Percentiles rank a stretch among this genome's conserved stretches.
Conservation (phyloP, 2,888 invertebrate genomes). For the Andrena bucephala region DNA sequence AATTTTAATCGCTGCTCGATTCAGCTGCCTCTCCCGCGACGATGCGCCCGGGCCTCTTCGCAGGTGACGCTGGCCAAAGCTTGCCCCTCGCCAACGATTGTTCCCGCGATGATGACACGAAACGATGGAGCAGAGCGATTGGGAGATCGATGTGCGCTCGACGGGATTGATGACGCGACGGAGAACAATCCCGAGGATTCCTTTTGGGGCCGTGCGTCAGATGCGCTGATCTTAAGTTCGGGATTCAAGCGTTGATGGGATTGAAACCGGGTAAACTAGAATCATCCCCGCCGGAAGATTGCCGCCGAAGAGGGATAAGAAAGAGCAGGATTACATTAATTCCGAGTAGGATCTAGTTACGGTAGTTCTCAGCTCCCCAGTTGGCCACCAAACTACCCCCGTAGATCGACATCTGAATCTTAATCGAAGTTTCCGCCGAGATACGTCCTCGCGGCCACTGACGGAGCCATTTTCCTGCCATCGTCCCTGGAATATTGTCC, state of each 20-base stretch:
- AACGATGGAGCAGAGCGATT: not conserved
- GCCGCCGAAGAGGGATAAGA: not conserved
- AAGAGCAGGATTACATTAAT: constrained; percentile 43
- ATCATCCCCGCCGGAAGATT: not conserved
- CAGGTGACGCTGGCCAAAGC: not conserved
- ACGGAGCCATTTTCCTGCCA: constrained; percentile 16
- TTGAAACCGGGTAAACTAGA: not conserved
- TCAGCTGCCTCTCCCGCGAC: not conserved
- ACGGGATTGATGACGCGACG: not conserved
- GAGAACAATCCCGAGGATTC: constrained; percentile 3
- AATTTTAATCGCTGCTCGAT: constrained; percentile 49
- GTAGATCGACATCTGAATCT: constrained; percentile 37
- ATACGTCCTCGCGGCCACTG: constrained; percentile 16
- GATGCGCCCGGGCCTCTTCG: not conserved
- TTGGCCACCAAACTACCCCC: constrained; percentile 28
- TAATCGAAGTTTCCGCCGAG: constrained; percentile 39
- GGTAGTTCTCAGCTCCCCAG: constrained; percentile 22
- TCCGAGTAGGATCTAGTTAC: constrained; percentile 30
- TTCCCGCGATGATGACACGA: not conserved
- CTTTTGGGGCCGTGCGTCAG: not conserved
- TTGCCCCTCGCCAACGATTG: not conserved
- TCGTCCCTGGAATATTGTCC: constrained; percentile 27
- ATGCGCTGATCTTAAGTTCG: not conserved
- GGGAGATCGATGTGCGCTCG: not conserved
- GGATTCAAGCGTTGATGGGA: constrained; percentile 9